Conservation (phyloP, 2,113 vertebrate species). For the Clarias batrachus region DNA sequence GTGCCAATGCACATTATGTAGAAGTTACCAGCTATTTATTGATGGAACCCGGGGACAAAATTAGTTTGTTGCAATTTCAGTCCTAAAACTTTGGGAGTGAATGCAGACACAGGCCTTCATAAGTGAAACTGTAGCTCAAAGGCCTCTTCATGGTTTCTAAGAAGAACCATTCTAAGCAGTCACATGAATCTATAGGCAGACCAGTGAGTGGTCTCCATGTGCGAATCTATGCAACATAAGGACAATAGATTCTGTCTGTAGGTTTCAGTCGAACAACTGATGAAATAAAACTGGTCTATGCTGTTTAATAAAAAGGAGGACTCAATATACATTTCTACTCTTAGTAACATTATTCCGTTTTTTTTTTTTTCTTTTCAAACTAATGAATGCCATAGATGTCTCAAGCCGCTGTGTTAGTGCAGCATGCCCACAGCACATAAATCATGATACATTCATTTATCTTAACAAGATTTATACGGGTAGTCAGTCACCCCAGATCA, state of each 20-base stretch:
- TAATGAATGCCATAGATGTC: neutral
- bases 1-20: no score
- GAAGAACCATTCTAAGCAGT: no score
- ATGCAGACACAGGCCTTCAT: no score
- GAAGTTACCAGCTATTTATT: no score
- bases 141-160: no score
- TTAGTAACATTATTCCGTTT: neutral
- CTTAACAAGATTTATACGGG: neutral
- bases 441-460: conserved; percentile 2
- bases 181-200: no score
- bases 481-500: conserved; percentile 18
- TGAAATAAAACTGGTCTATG: neutral
- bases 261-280: neutral
- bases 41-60: no score
- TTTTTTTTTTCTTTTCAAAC: neutral
- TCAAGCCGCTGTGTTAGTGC: neutral
- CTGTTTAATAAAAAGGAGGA: neutral
- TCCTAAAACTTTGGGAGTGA: no score
- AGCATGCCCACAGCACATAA: neutral
- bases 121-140: no score
- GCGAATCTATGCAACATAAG: no score
- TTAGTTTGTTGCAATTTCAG: no score
- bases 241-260: neutral
- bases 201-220: no score
- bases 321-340: neutral